These are phyloP conservation scores for Brachionus rubens DNA, from an alignment of 1,140 invertebrate genomes.

Conservation along the genomic window DNA sequence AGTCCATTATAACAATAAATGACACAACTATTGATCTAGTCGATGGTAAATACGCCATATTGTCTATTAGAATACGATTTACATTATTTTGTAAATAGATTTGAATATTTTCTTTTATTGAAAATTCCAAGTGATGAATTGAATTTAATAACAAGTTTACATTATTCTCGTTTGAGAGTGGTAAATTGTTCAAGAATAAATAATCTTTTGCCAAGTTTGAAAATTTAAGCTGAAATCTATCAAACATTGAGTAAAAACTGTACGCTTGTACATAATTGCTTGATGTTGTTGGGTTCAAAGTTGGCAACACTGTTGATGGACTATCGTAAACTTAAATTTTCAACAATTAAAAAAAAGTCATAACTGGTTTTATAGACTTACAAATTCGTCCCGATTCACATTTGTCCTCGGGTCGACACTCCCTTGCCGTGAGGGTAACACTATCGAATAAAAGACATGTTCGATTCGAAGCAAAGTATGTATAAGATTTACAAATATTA, in stretches of 20 bases:
- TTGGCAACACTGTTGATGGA: background rate
- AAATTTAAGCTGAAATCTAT: constrained; percentile 33
- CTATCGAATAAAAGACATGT: constrained; percentile 27
- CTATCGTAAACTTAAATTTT: background rate
- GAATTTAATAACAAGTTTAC: background rate
- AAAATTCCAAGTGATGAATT: background rate
- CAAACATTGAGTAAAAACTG: constrained; percentile 38
- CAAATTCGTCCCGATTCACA: constrained; percentile 35
- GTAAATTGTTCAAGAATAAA: constrained; percentile 33
- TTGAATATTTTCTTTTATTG: background rate
- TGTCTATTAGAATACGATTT: background rate
- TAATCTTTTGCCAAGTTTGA: constrained; percentile 8
- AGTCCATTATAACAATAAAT: constrained; percentile 15
- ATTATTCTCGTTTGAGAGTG: background rate
- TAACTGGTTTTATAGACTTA: background rate
- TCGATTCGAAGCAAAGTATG: background rate
- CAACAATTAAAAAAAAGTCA: no score
- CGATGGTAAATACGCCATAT: constrained; percentile 35
- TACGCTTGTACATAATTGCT: constrained; percentile 10
- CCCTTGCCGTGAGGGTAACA: background rate
- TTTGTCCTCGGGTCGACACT: background rate
- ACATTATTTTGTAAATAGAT: constrained; percentile 14
- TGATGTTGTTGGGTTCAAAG: constrained; percentile 18
- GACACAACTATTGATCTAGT: constrained; percentile 17
- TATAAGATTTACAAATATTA: constrained; percentile 41